Evolutionary conservation across 1,140 invertebrate genomes (phyloP).

Genomic region (Diorhabda elongata): DNA sequence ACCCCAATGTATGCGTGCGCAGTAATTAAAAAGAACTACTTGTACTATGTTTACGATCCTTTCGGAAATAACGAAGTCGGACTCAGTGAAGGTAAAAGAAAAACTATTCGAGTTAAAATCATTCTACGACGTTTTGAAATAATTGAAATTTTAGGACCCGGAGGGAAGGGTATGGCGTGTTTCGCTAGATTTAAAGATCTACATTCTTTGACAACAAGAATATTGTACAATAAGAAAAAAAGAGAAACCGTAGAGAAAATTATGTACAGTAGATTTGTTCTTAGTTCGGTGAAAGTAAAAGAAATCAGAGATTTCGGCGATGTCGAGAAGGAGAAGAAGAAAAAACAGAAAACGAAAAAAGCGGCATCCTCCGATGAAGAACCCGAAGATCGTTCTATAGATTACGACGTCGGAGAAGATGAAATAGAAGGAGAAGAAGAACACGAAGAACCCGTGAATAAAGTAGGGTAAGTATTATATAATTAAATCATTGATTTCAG

Average conservation of each 20-base stretch:
- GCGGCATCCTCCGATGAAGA: neutral
- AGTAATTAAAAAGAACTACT: constrained; percentile 48
- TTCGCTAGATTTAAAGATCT: constrained; percentile 47
- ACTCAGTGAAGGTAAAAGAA: constrained; percentile 40
- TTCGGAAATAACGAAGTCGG: constrained; percentile 52
- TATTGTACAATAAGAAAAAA: constrained; percentile 43
- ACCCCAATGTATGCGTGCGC: constrained; percentile 52
- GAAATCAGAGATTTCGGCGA: constrained; percentile 22
- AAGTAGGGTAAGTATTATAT: constrained; percentile 24
- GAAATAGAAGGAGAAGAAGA: constrained; percentile 20
- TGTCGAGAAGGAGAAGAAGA: constrained; percentile 9
- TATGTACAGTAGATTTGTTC: constrained; percentile 38
- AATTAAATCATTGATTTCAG: neutral
- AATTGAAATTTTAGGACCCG: constrained; percentile 18
- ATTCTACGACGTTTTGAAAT: neutral
- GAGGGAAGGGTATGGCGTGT: constrained; percentile 47
- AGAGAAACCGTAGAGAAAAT: constrained; percentile 36
- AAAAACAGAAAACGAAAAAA: neutral
- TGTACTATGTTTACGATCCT: constrained; percentile 52
- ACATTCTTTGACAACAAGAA: constrained; percentile 40
- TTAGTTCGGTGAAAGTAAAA: constrained; percentile 37
- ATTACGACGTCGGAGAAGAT: constrained; percentile 24
- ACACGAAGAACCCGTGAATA: constrained; percentile 20
- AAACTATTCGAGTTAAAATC: neutral
- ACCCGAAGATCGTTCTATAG: neutral